Evolutionary conservation across 2,797 vertebrate genomes (phyloP).

Genomic region (Muscicapa comitata): DNA sequence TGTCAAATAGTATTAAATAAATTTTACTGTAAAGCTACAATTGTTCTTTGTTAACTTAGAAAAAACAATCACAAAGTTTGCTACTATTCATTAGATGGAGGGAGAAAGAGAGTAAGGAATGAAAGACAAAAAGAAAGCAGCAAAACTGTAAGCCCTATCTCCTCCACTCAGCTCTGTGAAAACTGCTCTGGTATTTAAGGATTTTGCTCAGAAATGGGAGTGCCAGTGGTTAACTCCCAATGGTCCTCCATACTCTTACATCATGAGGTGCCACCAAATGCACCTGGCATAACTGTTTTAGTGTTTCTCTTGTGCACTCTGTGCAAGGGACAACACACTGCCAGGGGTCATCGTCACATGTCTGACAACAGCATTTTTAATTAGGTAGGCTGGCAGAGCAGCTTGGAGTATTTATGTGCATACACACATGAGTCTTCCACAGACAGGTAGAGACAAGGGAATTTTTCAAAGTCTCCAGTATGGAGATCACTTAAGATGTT

Average conservation of each 20-base stretch:
- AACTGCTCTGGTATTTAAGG: neutral
- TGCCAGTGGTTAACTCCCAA: neutral
- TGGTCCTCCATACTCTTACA: neutral
- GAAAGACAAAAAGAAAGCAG: neutral
- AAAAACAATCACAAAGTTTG: neutral
- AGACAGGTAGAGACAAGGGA: neutral
- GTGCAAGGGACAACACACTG: neutral
- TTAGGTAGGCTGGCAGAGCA: neutral
- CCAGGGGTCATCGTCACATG: neutral
- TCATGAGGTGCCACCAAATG: neutral
- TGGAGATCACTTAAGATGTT: neutral
- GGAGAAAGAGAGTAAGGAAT: neutral
- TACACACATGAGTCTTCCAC: neutral
- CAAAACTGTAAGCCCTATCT: neutral
- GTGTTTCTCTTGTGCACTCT: neutral
- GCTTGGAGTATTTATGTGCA: neutral
- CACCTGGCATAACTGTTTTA: neutral
- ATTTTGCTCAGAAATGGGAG: neutral
- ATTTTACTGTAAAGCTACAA: neutral
- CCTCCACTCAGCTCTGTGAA: neutral
- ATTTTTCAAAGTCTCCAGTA: neutral
- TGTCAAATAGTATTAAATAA: neutral
- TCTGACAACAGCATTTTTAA: neutral
- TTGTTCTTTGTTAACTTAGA: neutral
- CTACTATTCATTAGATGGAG: neutral